Evolutionary conservation across 2,888 invertebrate species (phyloP).

Genomic region (Dromius quadrimaculatus): DNA sequence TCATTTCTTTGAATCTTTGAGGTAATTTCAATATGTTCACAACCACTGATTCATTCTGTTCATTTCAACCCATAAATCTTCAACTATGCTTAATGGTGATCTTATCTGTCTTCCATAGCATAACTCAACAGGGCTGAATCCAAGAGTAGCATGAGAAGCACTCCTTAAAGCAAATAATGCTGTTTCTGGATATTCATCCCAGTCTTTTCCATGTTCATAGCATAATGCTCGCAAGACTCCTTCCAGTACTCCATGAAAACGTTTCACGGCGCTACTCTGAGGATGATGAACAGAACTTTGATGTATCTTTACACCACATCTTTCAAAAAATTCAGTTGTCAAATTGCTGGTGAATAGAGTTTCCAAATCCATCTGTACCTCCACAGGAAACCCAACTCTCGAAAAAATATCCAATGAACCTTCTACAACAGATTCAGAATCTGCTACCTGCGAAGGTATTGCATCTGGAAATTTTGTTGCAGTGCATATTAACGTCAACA

Average conservation of each 20-base stretch:
- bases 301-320: background rate
- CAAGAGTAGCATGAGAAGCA: conserved; percentile 8
- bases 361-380: conserved; percentile 16
- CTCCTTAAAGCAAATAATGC: conserved; percentile 19
- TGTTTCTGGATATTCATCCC: conserved; percentile 3
- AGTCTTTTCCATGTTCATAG: conserved; percentile 9
- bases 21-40: background rate
- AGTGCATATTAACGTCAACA: conserved; percentile 3
- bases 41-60: background rate
- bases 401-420: conserved; percentile 6
- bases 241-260: conserved; percentile 12
- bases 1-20: conserved; percentile 12
- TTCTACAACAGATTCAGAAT: conserved; percentile 11
- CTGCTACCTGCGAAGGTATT: conserved; percentile 8
- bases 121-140: conserved; percentile 14
- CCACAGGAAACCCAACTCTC: conserved; percentile 9
- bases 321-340: conserved; percentile 11
- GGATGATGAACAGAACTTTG: conserved; percentile 15
- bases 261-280: background rate
- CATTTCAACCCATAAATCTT: conserved; percentile 6
- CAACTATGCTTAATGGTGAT: conserved; percentile 4
- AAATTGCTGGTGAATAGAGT: conserved; percentile 13
- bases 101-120: conserved; percentile 17
- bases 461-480: conserved; percentile 25
- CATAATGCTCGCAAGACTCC: background rate